A percentile compares a stretch with the other conserved stretches of the same genome.
Evolutionary conservation across 2,888 invertebrate species (phyloP).

Genomic region (Auanema freiburgensis): DNA sequence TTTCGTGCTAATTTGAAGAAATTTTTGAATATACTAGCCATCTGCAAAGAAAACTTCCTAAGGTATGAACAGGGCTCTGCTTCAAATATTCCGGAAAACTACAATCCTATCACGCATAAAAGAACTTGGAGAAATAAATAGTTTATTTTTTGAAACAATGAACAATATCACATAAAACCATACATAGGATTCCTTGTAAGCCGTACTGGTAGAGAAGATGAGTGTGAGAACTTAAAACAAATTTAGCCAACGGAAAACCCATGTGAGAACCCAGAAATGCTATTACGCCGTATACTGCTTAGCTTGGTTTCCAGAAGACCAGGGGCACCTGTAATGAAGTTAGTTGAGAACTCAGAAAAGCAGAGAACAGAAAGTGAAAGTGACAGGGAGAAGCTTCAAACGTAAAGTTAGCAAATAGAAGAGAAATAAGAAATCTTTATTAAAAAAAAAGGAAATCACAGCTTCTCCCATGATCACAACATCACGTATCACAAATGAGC

Average conservation of each 20-base stretch:
- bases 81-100: not conserved
- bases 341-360: not conserved
- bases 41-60: not conserved
- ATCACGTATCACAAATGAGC: slow-evolving; percentile 3
- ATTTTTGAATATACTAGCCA: slow-evolving; percentile 15
- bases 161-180: too few relatives aligned
- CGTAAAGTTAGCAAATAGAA: not conserved
- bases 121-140: not conserved
- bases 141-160: not conserved
- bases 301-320: slow-evolving; percentile 11
- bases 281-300: slow-evolving; percentile 15
- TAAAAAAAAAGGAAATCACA: slow-evolving; percentile 13
- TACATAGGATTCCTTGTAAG: too few relatives aligned
- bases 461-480: slow-evolving; percentile 20
- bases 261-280: not conserved
- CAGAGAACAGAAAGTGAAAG: not conserved
- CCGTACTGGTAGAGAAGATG: too few relatives aligned
- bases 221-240: too few relatives aligned
- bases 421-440: too few relatives aligned
- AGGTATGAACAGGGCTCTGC: not conserved
- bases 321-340: slow-evolving; percentile 15
- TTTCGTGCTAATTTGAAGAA: slow-evolving; percentile 33
- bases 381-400: slow-evolving; percentile 18
- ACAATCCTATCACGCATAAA: not conserved
- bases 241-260: too few relatives aligned